Percentiles rank a stretch among this genome's conserved stretches.
Conservation (phyloP, 2,888 invertebrate species). For the Charanyca ferruginea region DNA sequence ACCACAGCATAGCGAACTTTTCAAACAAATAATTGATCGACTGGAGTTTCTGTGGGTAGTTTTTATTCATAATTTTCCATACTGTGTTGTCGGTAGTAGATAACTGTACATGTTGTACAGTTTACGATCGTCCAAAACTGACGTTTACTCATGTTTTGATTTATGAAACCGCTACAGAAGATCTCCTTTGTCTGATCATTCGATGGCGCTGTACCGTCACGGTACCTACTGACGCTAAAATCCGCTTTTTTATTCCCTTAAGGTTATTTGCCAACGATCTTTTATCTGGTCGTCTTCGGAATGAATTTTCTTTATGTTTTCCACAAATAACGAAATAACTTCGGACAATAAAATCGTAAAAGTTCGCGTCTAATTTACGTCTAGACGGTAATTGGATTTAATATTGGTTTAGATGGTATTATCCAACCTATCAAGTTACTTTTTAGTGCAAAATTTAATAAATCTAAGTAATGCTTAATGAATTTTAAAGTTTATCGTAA, state of each 20-base stretch:
- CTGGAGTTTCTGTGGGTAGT: slow-evolving; percentile 6
- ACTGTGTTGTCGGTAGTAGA: slow-evolving; percentile 52
- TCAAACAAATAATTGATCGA: background rate
- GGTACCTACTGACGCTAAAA: slow-evolving; percentile 54
- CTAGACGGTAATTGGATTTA: slow-evolving; percentile 67
- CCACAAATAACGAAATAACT: slow-evolving; percentile 65
- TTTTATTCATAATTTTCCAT: slow-evolving; percentile 7
- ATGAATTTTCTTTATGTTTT: slow-evolving; percentile 76
- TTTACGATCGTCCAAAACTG: slow-evolving; percentile 82
- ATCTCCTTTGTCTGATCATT: slow-evolving; percentile 76
- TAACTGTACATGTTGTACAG: slow-evolving; percentile 64
- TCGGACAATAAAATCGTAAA: slow-evolving; percentile 73
- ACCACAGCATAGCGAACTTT: slow-evolving; percentile 57
- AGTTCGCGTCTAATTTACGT: slow-evolving; percentile 73
- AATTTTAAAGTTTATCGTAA: background rate
- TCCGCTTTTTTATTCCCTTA: slow-evolving; percentile 70
- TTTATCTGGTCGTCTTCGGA: slow-evolving; percentile 70
- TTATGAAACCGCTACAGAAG: slow-evolving; percentile 74
- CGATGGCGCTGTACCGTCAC: slow-evolving; percentile 57
- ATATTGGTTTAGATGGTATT: slow-evolving; percentile 47
- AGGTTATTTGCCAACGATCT: slow-evolving; percentile 59
- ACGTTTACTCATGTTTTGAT: slow-evolving; percentile 83
- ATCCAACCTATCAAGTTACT: slow-evolving; percentile 11
- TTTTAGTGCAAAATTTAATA: background rate
- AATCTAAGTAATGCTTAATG: too few species aligned